phyloP scores from a whole-genome alignment of 2,888 invertebrate genomes.

The Operophtera brumata region DNA sequence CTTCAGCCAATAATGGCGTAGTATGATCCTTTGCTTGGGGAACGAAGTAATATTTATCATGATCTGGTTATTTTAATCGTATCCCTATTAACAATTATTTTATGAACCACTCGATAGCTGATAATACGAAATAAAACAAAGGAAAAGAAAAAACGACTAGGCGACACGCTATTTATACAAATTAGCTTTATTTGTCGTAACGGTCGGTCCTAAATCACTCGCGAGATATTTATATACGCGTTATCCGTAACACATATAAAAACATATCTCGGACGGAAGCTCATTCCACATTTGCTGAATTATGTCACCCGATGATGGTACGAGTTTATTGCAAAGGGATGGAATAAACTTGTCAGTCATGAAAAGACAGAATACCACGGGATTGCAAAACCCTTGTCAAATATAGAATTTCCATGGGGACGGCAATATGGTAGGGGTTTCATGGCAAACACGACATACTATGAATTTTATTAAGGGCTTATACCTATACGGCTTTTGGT shows the following conservation, averaged over 20 bases:
- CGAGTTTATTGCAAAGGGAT: conserved; percentile 16
- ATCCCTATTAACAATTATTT: no score
- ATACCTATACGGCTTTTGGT: conserved; percentile 10
- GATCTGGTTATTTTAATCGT: no score
- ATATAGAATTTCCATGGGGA: conserved; percentile 14
- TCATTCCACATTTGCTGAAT: not conserved
- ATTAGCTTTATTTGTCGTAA: no score
- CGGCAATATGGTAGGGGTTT: conserved; percentile 16
- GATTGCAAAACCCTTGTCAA: conserved; percentile 31
- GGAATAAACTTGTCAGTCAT: conserved; percentile 25
- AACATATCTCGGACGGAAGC: not conserved
- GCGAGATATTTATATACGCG: no score
- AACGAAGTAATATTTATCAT: no score
- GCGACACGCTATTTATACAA: no score
- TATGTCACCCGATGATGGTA: conserved; percentile 4
- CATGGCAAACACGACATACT: conserved; percentile 18
- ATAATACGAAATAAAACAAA: no score
- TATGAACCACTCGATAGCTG: no score
- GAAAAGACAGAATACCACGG: conserved; percentile 20
- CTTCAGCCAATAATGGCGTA: no score
- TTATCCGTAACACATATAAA: not conserved
- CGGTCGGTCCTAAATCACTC: no score
- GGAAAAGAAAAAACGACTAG: no score
- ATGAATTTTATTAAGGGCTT: conserved; percentile 22
- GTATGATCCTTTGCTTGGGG: no score